These are phyloP conservation scores for Agrotis ipsilon DNA, from an alignment of 2,888 invertebrate species.

Conservation along the genomic window DNA sequence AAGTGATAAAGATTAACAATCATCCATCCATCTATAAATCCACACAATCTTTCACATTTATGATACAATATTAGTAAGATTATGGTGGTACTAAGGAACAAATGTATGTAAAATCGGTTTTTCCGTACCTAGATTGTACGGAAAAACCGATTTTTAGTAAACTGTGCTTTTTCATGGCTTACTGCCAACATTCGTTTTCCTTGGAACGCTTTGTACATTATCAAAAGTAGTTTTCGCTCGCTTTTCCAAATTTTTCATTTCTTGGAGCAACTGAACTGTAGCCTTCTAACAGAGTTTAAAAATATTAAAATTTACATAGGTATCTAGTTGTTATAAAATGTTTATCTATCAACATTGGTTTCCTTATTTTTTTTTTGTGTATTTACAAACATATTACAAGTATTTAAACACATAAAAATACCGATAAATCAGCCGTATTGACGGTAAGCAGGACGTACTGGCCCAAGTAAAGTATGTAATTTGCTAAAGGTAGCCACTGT, in stretches of 20 bases:
- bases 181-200: slow-evolving; percentile 24
- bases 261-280: slow-evolving; percentile 3
- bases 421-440: neutral
- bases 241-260: slow-evolving; percentile 23
- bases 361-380: no score
- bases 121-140: neutral
- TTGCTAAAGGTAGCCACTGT: neutral
- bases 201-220: slow-evolving; percentile 7
- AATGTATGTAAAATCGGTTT: neutral
- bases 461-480: neutral
- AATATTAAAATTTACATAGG: neutral
- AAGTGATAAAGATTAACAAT: no score
- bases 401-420: neutral
- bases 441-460: neutral
- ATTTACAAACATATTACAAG: no score
- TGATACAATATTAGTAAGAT: no score
- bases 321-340: no score
- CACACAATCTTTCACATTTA: no score
- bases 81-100: no score
- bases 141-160: slow-evolving; percentile 14
- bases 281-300: neutral
- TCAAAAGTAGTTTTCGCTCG: slow-evolving; percentile 17
- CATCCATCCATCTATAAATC: no score
- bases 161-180: slow-evolving; percentile 11
- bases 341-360: no score